A percentile compares a stretch with the other conserved stretches of the same genome.
Conservation (phyloP, 2,797 vertebrate genomes). For the Crocidura indochinensis region DNA sequence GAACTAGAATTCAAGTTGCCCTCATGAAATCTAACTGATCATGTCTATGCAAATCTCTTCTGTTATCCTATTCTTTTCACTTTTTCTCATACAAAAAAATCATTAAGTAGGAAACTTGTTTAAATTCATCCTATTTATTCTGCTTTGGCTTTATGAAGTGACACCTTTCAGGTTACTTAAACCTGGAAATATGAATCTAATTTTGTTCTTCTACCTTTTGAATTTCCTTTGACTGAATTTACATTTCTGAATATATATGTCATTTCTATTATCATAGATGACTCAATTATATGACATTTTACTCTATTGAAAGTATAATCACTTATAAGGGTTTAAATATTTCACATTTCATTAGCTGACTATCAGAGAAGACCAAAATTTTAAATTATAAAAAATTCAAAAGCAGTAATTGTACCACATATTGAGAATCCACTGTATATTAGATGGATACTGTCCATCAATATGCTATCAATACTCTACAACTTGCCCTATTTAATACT, state of each 20-base stretch:
- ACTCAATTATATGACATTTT: neutral
- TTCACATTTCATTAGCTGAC: constrained; percentile 27
- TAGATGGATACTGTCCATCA: neutral
- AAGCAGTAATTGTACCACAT: neutral
- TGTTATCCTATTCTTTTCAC: neutral
- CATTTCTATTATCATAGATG: constrained; percentile 27
- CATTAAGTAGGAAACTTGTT: neutral
- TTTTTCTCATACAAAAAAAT: neutral
- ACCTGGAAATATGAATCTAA: neutral
- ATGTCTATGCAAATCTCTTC: neutral
- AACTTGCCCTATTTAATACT: neutral
- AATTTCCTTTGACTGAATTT: constrained; percentile 17
- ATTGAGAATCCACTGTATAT: neutral
- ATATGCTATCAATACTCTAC: neutral
- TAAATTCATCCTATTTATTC: neutral
- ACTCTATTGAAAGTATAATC: constrained; percentile 22
- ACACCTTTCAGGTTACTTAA: constrained; percentile 25
- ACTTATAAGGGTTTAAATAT: constrained; percentile 35
- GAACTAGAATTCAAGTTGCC: neutral
- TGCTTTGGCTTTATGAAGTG: constrained; percentile 32
- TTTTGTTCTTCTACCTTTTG: neutral
- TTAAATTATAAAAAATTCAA: neutral
- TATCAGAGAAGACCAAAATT: neutral
- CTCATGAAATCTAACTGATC: neutral
- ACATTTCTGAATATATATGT: neutral